Base-by-base conservation (phyloP, 2,888 invertebrate genomes). In the Macaria notata region DNA sequence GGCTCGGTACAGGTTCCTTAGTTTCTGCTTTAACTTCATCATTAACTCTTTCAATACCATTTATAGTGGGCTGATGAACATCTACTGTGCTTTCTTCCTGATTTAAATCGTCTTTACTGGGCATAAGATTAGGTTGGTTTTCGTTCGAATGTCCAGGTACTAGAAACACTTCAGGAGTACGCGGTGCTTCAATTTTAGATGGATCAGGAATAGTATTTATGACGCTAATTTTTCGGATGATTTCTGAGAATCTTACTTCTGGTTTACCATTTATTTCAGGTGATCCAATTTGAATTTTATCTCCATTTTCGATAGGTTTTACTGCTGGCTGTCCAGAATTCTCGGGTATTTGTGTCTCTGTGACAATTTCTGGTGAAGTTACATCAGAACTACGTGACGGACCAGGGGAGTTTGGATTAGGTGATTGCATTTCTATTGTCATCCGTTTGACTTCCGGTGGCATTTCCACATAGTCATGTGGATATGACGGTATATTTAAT, bases 401-500 rank as follows among this genome's bases (percentile, higher is more conserved):
- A 30, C 44, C 39, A 5, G 58, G 46, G 54, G 49, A 33, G 8
- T 44, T 47, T 19, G 46, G 2, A 39, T 51, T 47, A 6, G 59
- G 46, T 29, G 58, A 44, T 9, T 46, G 46, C 46, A 44, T 78
- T 0, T 78, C 78, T 3, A 75, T 65, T 30, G 86, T 82, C 33
- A 78, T 59, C 5, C 71, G 64, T 43, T 75, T 76, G 0, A 83
- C 78, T 29, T 83, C 83, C 6, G 68, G 64, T 3, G 90, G 89
- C 88, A 90, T 89, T 71, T 86, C 81, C 0, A 87, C 90, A 67
- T 88, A 90, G 43, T 88, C 90, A 4, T 79, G 74, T 1, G 88
- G 84, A 55, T 84, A 86, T 0, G 84, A 77, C 0, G 86, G 84
- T 51, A 91, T 88, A 4, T 79, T 55, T 30, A 90, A 7, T 0